Percentiles rank a stretch among this genome's conserved stretches.
phyloP scores from a whole-genome alignment of 2,113 vertebrate genomes.

The Aix galericulata region DNA sequence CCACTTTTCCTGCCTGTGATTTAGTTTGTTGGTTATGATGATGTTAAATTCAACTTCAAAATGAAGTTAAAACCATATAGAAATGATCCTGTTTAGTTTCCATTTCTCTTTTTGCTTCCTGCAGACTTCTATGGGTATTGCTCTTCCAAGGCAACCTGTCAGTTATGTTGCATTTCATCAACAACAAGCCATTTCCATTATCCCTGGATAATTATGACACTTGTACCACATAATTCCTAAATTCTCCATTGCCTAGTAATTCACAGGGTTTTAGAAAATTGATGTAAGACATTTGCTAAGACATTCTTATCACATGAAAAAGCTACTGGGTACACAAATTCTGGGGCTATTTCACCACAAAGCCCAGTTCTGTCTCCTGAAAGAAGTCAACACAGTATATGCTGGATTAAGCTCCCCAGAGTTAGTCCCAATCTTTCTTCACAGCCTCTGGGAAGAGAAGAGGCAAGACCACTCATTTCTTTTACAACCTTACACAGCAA shows the following conservation, averaged over 20 bases:
- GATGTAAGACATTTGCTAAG: background rate
- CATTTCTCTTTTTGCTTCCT: background rate
- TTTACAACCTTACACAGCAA: background rate
- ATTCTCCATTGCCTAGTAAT: background rate
- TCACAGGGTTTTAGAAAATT: background rate
- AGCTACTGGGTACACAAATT: background rate
- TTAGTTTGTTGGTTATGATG: background rate
- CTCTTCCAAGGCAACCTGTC: background rate
- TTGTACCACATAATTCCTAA: background rate
- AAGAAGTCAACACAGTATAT: background rate
- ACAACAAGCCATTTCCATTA: background rate
- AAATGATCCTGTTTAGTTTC: background rate
- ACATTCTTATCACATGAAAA: background rate
- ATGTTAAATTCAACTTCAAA: background rate
- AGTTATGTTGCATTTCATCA: background rate
- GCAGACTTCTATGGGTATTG: background rate
- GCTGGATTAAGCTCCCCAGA: background rate
- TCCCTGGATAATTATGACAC: background rate
- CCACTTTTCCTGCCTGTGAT: background rate
- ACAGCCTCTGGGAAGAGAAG: constrained; percentile 11
- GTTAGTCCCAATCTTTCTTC: background rate
- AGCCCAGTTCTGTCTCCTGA: background rate
- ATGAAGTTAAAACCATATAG: background rate
- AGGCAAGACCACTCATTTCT: background rate
- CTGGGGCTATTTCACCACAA: background rate